Percentiles rank a stretch among this genome's conserved stretches.
These are phyloP conservation scores for Paramormyrops hopkinsi DNA, from an alignment of 2,797 vertebrate species.

Conservation along the genomic window DNA sequence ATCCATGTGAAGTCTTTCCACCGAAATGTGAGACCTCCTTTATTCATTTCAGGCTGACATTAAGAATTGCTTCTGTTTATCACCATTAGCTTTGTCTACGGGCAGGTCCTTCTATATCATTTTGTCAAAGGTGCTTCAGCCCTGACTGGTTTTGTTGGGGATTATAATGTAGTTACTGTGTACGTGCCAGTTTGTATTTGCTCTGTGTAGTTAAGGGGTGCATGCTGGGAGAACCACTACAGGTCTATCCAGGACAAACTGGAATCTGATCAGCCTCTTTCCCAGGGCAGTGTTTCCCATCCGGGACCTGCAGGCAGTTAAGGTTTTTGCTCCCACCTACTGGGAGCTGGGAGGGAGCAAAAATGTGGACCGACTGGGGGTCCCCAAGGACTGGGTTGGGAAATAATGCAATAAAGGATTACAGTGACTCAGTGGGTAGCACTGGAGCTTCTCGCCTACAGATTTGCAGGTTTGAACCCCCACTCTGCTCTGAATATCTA, in stretches of 20 bases:
- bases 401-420: neutral
- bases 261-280: neutral
- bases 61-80: constrained; percentile 12
- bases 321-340: neutral
- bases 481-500: neutral
- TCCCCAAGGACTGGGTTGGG: neutral
- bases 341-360: neutral
- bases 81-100: neutral
- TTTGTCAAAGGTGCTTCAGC: neutral
- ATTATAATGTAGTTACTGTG: neutral
- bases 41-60: neutral
- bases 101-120: neutral
- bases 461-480: neutral
- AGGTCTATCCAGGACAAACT: neutral
- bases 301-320: neutral
- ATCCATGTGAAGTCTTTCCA: constrained; percentile 89
- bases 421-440: neutral
- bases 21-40: constrained; percentile 68
- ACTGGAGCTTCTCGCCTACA: neutral
- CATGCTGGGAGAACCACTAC: neutral
- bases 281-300: neutral
- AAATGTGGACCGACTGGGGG: neutral
- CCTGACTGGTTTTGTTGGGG: neutral
- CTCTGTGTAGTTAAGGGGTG: neutral
- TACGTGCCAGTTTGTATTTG: neutral